Evolutionary conservation across 2,888 invertebrate genomes (phyloP).

Genomic region (Agrypnus murinus): DNA sequence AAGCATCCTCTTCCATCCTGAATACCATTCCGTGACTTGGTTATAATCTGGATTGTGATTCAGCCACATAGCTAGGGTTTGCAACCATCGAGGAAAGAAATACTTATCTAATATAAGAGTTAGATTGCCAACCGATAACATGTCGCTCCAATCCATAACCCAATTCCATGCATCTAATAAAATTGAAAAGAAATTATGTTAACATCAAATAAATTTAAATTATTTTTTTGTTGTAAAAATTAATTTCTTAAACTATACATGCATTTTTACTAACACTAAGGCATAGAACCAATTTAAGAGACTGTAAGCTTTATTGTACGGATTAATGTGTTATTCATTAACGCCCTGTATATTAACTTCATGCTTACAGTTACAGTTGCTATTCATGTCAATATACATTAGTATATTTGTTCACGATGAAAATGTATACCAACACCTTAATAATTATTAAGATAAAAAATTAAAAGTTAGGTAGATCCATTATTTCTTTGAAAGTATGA

Average conservation of each 20-base stretch:
- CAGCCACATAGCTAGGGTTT: constrained; percentile 90
- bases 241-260: too few species aligned
- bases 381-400: too few species aligned
- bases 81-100: constrained; percentile 96
- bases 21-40: constrained; percentile 92
- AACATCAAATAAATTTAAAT: constrained; percentile 15
- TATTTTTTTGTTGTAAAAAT: too few species aligned
- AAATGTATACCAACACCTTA: too few species aligned
- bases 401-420: too few species aligned
- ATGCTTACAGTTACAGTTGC: too few species aligned
- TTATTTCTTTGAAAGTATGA: too few species aligned
- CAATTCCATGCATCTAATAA: constrained; percentile 91
- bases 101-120: constrained; percentile 88
- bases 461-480: too few species aligned
- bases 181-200: neutral
- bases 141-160: constrained; percentile 95
- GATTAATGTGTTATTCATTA: too few species aligned
- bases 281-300: neutral
- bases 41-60: constrained; percentile 92
- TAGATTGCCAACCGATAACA: constrained; percentile 86
- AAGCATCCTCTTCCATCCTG: constrained; percentile 77
- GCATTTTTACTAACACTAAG: too few species aligned
- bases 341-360: too few species aligned
- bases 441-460: too few species aligned
- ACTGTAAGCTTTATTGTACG: neutral